Base-by-base conservation (phyloP, 2,113 vertebrate genomes). In the Mustela lutreola region DNA sequence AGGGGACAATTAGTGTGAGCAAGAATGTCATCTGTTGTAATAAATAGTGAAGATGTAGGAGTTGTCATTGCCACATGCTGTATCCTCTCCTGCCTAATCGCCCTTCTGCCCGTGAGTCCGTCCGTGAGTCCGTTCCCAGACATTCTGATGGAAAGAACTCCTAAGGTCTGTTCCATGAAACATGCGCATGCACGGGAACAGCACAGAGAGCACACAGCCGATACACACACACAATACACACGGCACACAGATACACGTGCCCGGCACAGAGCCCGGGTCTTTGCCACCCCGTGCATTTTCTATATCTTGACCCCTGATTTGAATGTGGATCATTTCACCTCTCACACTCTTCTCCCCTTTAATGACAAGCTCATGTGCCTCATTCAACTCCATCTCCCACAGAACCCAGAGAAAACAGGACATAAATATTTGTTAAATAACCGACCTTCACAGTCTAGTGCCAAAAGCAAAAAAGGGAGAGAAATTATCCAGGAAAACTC, bases 381-480 rank as follows among this genome's bases (percentile, higher is more conserved):
- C 19, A 33, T 92, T 83, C 45, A n/a, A 58, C 28, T 89, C 42
- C 81, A 33, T 9, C 36, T 79, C 50, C 45, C 65, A 53, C 16
- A 87, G 67, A 50, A 67, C 21, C 19, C 15, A 70, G 39, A 92
- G 50, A 67, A 62, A 95, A 33, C 18, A 91, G 26, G 73, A 65
- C 4, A 53, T 22, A 92, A 86, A 56, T n/a, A 84, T 39, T 93
- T 93, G 28, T 26, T 81, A 88, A 89, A 82, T 84, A 85, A 91
- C n/a, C 76, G 16, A 87, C 2, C 53, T 67, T 85, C 33, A 1
- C 19, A 58, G 62, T 73, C 63, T 53, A 91, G 12, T 73, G 11
- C 42, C 39, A 85, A 56, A 53, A 71, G 45, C 63, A 89, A 94
- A 45, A 83, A 0, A 2, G 24, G 4, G 21, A 67, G 24, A 78